phyloP scores from a whole-genome alignment of 2,888 invertebrate species.

The Clitarchus hookeri region DNA sequence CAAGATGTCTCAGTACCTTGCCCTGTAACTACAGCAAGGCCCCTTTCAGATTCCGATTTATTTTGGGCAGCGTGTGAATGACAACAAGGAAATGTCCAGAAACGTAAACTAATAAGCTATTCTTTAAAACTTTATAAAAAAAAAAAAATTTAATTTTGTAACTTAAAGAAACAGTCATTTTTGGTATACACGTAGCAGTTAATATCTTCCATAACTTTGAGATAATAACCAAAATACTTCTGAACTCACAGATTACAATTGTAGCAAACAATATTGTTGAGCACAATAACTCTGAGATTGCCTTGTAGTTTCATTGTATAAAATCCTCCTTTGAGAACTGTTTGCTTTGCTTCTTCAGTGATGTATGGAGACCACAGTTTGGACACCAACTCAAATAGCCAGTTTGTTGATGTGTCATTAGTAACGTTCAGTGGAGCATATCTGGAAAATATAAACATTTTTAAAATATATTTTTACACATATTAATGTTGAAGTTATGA shows the following conservation, averaged over 20 bases:
- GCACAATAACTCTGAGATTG: conserved; percentile 73
- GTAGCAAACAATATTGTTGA: conserved; percentile 84
- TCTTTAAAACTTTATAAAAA: too few species aligned
- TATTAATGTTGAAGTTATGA: not conserved
- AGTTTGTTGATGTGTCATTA: conserved; percentile 62
- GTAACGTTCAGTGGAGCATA: conserved; percentile 63
- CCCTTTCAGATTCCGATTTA: too few species aligned
- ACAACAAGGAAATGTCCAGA: too few species aligned
- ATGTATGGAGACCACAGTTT: conserved; percentile 73
- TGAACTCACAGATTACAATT: conserved; percentile 68
- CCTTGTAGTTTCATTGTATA: conserved; percentile 70
- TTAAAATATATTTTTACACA: not conserved
- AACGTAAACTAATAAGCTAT: too few species aligned
- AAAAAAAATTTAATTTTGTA: too few species aligned
- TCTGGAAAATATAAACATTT: conserved; percentile 52
- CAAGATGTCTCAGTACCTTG: too few species aligned
- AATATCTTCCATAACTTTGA: too few species aligned
- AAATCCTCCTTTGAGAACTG: conserved; percentile 72
- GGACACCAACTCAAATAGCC: conserved; percentile 76
- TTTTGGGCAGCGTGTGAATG: too few species aligned
- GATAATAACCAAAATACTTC: not conserved
- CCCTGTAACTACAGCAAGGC: too few species aligned
- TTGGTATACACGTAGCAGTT: too few species aligned
- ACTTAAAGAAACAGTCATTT: too few species aligned
- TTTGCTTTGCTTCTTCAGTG: conserved; percentile 63